A percentile compares a stretch with the other conserved stretches of the same genome.
These are phyloP conservation scores for Metopia argyrocephala DNA, from an alignment of 2,888 invertebrate genomes.

Conservation along the genomic window DNA sequence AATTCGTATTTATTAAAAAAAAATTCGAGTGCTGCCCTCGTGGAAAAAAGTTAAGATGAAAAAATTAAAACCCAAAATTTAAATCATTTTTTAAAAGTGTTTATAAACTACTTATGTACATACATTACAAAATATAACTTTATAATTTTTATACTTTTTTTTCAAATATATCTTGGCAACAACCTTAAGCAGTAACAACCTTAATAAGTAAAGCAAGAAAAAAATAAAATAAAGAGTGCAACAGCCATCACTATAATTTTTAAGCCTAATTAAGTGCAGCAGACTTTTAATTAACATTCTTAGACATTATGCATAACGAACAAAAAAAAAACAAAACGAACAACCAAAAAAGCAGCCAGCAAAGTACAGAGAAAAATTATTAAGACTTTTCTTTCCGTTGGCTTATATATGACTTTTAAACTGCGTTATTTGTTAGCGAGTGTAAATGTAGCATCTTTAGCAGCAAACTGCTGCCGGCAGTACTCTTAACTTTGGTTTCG, in stretches of 20 bases:
- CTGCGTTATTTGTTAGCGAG: slow-evolving; percentile 10
- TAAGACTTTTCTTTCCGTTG: not conserved
- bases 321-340: slow-evolving; percentile 18
- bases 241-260: slow-evolving; percentile 59
- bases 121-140: not conserved
- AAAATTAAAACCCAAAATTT: slow-evolving; percentile 4
- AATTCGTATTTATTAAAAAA: no score
- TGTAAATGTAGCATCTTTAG: slow-evolving; percentile 26
- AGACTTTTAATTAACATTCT: slow-evolving; percentile 65
- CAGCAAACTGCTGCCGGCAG: slow-evolving; percentile 49
- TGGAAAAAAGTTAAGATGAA: no score
- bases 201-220: not conserved
- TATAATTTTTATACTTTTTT: not conserved
- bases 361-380: not conserved
- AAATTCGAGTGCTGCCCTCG: no score
- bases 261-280: slow-evolving; percentile 65
- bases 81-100: slow-evolving; percentile 44
- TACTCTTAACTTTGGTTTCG: slow-evolving; percentile 61
- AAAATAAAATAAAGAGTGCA: slow-evolving; percentile 24
- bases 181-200: not conserved
- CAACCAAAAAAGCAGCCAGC: not conserved
- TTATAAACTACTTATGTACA: slow-evolving; percentile 33
- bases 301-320: slow-evolving; percentile 53
- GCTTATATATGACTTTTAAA: not conserved
- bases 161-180: slow-evolving; percentile 15